A percentile compares a stretch with the other conserved stretches of the same genome.
Evolutionary conservation across 2,797 vertebrate species (phyloP).

Genomic region (Catharus ustulatus): DNA sequence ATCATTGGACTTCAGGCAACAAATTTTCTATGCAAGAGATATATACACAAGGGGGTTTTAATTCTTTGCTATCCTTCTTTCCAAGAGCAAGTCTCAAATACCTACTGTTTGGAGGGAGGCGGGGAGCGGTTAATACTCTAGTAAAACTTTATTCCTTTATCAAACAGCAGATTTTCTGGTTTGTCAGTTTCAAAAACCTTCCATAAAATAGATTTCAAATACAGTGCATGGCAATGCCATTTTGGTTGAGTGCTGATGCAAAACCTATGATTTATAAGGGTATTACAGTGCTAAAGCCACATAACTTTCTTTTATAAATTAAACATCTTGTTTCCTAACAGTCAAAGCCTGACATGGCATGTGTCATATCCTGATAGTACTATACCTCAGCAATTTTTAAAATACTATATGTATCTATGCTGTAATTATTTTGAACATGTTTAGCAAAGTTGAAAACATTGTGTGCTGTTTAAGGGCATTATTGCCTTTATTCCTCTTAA

Average conservation of each 20-base stretch:
- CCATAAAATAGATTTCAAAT: neutral
- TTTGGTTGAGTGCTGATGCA: neutral
- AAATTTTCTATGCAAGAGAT: neutral
- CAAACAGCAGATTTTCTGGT: neutral
- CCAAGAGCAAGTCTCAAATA: neutral
- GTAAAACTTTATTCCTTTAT: neutral
- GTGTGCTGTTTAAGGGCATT: neutral
- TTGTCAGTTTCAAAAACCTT: neutral
- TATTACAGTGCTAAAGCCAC: neutral
- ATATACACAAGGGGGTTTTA: neutral
- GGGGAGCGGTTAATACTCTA: neutral
- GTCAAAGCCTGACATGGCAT: neutral
- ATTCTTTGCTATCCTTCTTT: neutral
- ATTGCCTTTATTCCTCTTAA: neutral
- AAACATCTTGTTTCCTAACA: neutral
- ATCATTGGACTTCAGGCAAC: neutral
- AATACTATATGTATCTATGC: neutral
- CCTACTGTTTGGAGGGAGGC: neutral
- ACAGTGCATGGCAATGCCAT: neutral
- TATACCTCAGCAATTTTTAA: neutral
- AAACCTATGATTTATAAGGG: neutral
- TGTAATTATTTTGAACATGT: neutral
- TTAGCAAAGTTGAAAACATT: neutral
- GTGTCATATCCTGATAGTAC: neutral
- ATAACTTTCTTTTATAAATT: neutral